phyloP scores from a whole-genome alignment of 2,888 invertebrate genomes.

The Meta bourneti region DNA sequence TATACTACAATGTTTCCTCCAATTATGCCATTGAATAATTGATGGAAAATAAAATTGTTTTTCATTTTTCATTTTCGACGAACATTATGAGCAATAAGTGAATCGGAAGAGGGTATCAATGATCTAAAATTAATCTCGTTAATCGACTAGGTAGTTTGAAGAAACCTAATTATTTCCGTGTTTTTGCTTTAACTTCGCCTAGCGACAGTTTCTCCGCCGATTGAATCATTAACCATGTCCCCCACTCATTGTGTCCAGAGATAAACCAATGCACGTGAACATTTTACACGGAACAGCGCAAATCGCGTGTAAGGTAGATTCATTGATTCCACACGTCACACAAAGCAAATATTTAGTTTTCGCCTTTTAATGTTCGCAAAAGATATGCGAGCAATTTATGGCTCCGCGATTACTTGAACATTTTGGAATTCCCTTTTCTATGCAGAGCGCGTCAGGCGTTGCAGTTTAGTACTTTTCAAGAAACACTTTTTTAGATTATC shows the following conservation, averaged over 20 bases:
- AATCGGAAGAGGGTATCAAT: slow-evolving; percentile 11
- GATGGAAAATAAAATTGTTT: slow-evolving; percentile 16
- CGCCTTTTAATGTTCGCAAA: neutral
- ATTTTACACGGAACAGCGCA: slow-evolving; percentile 47
- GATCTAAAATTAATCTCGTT: slow-evolving; percentile 31
- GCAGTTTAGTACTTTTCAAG: too few relatives aligned
- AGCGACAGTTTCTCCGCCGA: slow-evolving; percentile 46
- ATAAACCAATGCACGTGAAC: slow-evolving; percentile 48
- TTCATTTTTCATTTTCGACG: slow-evolving; percentile 26
- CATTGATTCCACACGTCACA: slow-evolving; percentile 60
- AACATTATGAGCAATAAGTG: slow-evolving; percentile 15
- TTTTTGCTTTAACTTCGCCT: slow-evolving; percentile 56
- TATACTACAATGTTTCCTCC: neutral
- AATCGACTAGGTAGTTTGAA: slow-evolving; percentile 61
- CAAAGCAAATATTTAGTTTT: slow-evolving; percentile 30
- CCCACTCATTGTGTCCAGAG: slow-evolving; percentile 11
- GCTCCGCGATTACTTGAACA: neutral
- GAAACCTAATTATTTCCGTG: slow-evolving; percentile 61
- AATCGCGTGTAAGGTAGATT: slow-evolving; percentile 56
- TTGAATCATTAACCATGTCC: slow-evolving; percentile 45
- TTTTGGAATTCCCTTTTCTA: too few relatives aligned
- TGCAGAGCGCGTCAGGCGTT: too few relatives aligned
- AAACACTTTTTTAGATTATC: too few relatives aligned
- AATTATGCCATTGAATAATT: slow-evolving; percentile 11
- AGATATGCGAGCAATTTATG: slow-evolving; percentile 3